Conservation (phyloP, 2,888 invertebrate species). For the Craniophora ligustri region DNA sequence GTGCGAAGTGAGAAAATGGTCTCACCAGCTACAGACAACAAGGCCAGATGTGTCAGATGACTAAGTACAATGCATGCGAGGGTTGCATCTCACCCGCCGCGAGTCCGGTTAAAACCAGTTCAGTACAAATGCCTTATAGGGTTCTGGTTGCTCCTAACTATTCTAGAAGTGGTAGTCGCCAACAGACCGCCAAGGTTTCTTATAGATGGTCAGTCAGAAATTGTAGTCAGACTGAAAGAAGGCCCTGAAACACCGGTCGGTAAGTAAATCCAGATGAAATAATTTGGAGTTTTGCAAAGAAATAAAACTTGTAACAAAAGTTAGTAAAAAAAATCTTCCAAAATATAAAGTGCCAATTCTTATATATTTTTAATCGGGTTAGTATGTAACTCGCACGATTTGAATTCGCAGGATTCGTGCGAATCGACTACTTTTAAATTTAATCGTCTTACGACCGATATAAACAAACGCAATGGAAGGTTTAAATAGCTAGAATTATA, state of each 20-base stretch:
- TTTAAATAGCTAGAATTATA: constrained; percentile 17
- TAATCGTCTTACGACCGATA: too few relatives aligned
- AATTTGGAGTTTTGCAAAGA: too few relatives aligned
- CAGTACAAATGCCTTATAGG: constrained; percentile 58
- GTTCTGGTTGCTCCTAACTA: constrained; percentile 62
- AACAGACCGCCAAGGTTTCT: constrained; percentile 96
- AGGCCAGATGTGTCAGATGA: constrained; percentile 78
- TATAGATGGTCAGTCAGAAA: constrained; percentile 96
- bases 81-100: constrained; percentile 65
- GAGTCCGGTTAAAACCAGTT: constrained; percentile 81
- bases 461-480: constrained; percentile 1
- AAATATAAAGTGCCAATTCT: too few relatives aligned
- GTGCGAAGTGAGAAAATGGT: constrained; percentile 84
- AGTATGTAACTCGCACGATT: too few relatives aligned
- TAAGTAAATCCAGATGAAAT: too few relatives aligned
- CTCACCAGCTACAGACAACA: constrained; percentile 66
- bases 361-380: too few relatives aligned
- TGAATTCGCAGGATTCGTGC: too few relatives aligned
- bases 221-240: constrained; percentile 96
- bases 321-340: neutral
- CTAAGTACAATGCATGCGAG: constrained; percentile 68
- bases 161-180: constrained; percentile 70
- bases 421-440: too few relatives aligned
- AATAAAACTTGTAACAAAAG: too few relatives aligned
- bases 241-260: constrained; percentile 95